Evolutionary conservation across 2,888 invertebrate genomes (phyloP), one percentile per base, ranked within the genome.

Genomic region (Oxystoma pomonae): DNA sequence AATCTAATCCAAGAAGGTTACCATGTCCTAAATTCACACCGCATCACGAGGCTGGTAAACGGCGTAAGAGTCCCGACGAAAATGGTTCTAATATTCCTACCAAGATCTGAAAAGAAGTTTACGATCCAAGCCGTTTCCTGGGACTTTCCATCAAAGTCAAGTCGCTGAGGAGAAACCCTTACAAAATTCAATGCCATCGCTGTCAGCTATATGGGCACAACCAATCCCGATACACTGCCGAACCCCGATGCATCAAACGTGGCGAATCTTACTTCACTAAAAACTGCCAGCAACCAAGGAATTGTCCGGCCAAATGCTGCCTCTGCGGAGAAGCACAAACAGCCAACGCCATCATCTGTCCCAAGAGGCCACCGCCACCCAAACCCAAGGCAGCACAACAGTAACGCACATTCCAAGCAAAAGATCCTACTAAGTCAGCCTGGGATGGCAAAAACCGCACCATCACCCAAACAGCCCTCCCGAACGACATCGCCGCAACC

Each of bases 181-280:
- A 53, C 3, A 19, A 7, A 17, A 18, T 53, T 9, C 59, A 59
- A 55, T 59, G 59, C 59, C 59, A 59, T 16, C 16, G 19, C 16
- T 59, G 59, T 19, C 53, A 59, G 50, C 16, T 56, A 7, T 53
- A 9, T 19, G 59, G 59, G 12, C 59, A 59, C 20, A 16, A 49
- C 16, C 53, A 59, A 19, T 51, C 52, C 2, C 56, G 18, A 53
- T 59, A 17, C 52, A 7, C 12, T 16, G 51, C 52, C 18, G 17
- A 17, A 18, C 59, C 53, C 7, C 22, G 49, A 12, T 59, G 53
- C 18, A 53, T 59, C n/a, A 59, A 59, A 53, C 55, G 59, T 19
- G 59, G 3, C 2, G 18, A 17, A 59, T 12, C 60, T 55, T 19
- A 53, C 53, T 7, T 5, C 7, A 53, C 53, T 5, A 5, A 3